Evolutionary conservation across 2,888 invertebrate genomes (phyloP).

Genomic region (Leptogaster cylindrica): DNA sequence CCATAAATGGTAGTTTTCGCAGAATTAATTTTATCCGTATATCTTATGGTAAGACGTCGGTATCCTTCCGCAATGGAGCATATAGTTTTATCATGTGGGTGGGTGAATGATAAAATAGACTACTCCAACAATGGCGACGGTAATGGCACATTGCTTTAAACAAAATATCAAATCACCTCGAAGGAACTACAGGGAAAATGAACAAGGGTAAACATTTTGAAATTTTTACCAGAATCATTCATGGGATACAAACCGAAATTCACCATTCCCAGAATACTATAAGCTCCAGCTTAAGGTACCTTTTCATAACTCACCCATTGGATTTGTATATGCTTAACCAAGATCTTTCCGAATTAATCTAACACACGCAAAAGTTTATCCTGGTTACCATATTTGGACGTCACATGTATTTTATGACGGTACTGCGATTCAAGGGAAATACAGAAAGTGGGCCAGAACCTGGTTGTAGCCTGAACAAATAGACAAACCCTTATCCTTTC

Average conservation of each 20-base stretch:
- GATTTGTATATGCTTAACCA: slow-evolving; percentile 26
- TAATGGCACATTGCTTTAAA: neutral
- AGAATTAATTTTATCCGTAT: slow-evolving; percentile 26
- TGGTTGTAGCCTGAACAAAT: slow-evolving; percentile 40
- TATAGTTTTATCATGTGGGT: slow-evolving; percentile 19
- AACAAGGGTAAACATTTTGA: slow-evolving; percentile 27
- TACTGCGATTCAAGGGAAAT: slow-evolving; percentile 30
- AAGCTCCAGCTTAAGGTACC: slow-evolving; percentile 8
- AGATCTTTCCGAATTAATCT: slow-evolving; percentile 3
- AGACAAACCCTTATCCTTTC: slow-evolving; percentile 41
- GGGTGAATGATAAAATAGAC: no score
- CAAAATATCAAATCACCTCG: slow-evolving; percentile 31
- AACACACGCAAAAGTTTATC: slow-evolving; percentile 10
- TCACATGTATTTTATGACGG: slow-evolving; percentile 46
- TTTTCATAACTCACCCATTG: slow-evolving; percentile 35
- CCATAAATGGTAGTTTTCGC: slow-evolving; percentile 29
- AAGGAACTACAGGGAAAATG: slow-evolving; percentile 12
- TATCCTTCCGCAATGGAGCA: slow-evolving; percentile 4
- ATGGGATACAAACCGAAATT: neutral
- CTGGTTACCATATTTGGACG: slow-evolving; percentile 44
- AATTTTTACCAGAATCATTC: slow-evolving; percentile 21
- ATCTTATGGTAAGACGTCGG: neutral
- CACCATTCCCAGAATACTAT: neutral
- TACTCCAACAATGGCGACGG: neutral
- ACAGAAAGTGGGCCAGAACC: slow-evolving; percentile 7